phyloP scores from a whole-genome alignment of 2,888 invertebrate genomes.

The Willowsia nigromaculata region DNA sequence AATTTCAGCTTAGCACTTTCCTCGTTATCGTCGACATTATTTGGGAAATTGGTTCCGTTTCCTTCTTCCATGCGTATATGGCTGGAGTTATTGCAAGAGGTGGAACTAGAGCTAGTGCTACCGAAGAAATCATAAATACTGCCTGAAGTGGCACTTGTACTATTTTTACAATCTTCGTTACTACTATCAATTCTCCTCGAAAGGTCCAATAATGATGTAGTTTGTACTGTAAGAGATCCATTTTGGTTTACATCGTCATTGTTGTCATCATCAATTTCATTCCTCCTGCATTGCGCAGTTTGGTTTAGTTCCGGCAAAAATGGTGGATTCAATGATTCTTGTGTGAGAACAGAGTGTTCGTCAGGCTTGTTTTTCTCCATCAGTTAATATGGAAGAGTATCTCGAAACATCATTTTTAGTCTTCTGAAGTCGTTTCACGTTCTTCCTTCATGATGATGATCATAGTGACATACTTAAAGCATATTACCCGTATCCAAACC shows the following conservation, averaged over 20 bases:
- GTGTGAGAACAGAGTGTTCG: not conserved
- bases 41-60: conserved; percentile 1
- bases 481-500: no score
- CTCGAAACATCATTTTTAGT: no score
- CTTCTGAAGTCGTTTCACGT: no score
- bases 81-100: not conserved
- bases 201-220: conserved; percentile 1
- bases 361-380: not conserved
- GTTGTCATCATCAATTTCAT: not conserved
- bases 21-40: conserved; percentile 12
- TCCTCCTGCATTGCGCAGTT: not conserved
- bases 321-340: not conserved
- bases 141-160: conserved; percentile 15
- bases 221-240: not conserved
- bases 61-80: not conserved
- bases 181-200: conserved; percentile 3
- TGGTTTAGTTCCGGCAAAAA: not conserved
- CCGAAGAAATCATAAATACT: conserved; percentile 19
- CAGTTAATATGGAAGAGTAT: not conserved
- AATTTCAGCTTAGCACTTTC: conserved; percentile 47
- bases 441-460: no score
- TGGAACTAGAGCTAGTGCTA: not conserved
- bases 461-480: no score
- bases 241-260: not conserved
- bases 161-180: conserved; percentile 18